phyloP scores from a whole-genome alignment of 2,113 vertebrate genomes.

The Lipotes vexillifer region DNA sequence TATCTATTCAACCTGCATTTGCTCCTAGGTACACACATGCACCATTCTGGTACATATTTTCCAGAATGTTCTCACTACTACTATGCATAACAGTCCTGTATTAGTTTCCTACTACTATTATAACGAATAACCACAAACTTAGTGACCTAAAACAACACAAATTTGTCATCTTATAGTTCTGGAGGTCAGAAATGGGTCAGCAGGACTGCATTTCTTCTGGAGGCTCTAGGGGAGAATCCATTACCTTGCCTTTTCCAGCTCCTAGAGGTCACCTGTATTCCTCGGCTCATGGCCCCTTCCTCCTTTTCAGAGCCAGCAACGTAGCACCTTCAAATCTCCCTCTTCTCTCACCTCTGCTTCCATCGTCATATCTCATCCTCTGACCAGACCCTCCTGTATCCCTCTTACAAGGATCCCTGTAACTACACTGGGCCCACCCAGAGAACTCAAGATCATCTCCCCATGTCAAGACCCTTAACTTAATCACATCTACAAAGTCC shows the following conservation, averaged over 20 bases:
- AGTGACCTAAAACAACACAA: neutral
- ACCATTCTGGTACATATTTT: neutral
- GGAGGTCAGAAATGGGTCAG: neutral
- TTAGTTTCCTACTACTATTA: neutral
- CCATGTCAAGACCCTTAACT: neutral
- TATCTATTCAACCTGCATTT: neutral
- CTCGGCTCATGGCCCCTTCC: neutral
- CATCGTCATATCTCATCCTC: neutral
- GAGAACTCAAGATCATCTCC: neutral
- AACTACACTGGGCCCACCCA: neutral
- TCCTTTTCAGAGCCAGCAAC: neutral
- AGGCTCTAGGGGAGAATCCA: neutral
- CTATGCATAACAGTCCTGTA: neutral
- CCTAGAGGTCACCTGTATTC: neutral
- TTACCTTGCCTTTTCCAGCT: neutral
- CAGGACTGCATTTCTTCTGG: neutral
- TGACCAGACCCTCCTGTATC: neutral
- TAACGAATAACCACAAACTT: neutral
- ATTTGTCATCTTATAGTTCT: neutral
- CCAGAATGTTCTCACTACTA: neutral
- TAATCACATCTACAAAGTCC: neutral
- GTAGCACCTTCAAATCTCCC: neutral
- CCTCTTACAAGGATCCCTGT: neutral
- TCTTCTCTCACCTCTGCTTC: neutral
- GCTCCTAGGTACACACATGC: neutral